Percentiles rank a stretch among this genome's conserved stretches.
These are phyloP conservation scores for Bombus fervidus DNA, from an alignment of 1,140 invertebrate genomes.

Conservation along the genomic window DNA sequence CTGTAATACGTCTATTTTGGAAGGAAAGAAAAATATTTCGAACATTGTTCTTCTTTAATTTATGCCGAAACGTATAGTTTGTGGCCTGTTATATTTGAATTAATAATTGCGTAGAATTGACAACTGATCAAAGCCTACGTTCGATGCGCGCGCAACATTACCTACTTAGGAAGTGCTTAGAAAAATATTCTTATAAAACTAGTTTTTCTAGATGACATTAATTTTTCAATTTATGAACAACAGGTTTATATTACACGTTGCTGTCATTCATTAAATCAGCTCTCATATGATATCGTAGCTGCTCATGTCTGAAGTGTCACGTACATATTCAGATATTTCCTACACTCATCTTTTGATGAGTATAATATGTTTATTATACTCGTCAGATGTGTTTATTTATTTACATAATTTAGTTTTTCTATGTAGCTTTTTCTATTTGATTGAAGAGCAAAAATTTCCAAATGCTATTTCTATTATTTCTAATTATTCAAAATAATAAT, in stretches of 20 bases:
- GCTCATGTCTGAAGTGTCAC: neutral
- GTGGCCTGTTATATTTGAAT: too few species aligned
- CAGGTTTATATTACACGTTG: neutral
- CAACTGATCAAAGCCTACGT: too few species aligned
- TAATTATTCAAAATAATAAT: neutral
- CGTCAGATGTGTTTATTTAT: too few species aligned
- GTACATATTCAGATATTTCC: neutral
- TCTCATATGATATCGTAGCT: neutral
- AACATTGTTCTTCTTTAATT: neutral
- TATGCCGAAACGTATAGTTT: neutral
- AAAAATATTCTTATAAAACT: neutral
- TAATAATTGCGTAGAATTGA: neutral
- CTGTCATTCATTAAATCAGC: conserved; percentile 7
- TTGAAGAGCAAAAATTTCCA: neutral
- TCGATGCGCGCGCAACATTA: neutral
- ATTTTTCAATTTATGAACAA: conserved; percentile 22
- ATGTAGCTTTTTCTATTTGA: too few species aligned
- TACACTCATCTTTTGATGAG: too few species aligned
- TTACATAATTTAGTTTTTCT: too few species aligned
- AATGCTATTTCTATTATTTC: neutral
- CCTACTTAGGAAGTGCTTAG: neutral
- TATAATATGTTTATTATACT: too few species aligned
- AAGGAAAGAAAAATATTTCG: neutral
- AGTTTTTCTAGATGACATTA: neutral
- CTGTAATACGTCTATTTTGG: neutral